Conservation (phyloP, 2,113 vertebrate genomes). For the Oxyura jamaicensis region DNA sequence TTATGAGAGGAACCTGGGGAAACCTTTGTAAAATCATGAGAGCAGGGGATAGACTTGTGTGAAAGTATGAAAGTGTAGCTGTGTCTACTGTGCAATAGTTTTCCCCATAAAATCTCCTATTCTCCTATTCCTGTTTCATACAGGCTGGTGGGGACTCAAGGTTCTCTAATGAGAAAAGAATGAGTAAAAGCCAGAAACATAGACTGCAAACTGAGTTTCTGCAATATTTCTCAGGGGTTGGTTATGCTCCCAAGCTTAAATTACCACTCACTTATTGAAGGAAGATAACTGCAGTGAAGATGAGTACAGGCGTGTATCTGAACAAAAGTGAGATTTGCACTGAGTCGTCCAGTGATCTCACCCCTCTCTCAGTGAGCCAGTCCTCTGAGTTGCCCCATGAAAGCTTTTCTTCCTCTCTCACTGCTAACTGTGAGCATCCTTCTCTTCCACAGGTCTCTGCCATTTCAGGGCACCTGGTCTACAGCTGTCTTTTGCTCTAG, state of each 20-base stretch:
- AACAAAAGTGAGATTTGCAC: constrained; percentile 25
- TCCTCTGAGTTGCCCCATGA: not conserved
- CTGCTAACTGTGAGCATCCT: not conserved
- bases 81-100: not conserved
- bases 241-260: constrained; percentile 7
- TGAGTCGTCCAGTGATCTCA: not conserved
- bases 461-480: not conserved
- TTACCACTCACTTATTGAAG: not conserved
- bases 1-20: not conserved
- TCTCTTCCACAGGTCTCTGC: constrained; percentile 31
- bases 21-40: constrained; percentile 17
- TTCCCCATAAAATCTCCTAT: constrained; percentile 36
- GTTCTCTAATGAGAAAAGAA: constrained; percentile 10
- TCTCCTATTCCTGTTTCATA: constrained; percentile 12
- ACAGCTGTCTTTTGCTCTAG: constrained; percentile 1
- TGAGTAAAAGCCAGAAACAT: not conserved
- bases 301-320: not conserved
- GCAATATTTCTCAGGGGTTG: not conserved
- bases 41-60: not conserved
- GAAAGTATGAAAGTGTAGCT: constrained; percentile 2
- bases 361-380: not conserved
- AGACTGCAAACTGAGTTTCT: constrained; percentile 2
- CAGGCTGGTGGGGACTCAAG: not conserved
- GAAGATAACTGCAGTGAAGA: not conserved
- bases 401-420: constrained; percentile 1